Percentiles rank a stretch among this genome's conserved stretches.
phyloP scores from a whole-genome alignment of 2,888 invertebrate genomes.

The Cephus spinipes region DNA sequence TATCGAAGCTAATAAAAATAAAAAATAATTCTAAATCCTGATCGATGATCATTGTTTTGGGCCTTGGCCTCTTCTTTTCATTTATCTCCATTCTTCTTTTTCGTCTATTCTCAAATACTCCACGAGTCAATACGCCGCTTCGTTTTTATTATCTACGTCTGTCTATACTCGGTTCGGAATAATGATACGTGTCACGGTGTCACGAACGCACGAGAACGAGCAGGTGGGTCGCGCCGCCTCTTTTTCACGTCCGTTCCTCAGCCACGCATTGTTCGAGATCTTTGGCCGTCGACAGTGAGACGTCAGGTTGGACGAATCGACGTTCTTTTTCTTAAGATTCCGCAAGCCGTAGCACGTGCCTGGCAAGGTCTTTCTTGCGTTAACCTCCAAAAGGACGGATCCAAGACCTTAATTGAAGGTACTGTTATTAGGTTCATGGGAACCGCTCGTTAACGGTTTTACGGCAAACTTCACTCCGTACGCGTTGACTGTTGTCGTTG shows the following conservation, averaged over 20 bases:
- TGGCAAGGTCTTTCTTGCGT: background rate
- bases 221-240: background rate
- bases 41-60: background rate
- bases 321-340: background rate
- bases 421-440: background rate
- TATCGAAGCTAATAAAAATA: background rate
- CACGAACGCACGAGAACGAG: background rate
- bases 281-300: background rate
- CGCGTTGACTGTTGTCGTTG: background rate
- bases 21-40: background rate
- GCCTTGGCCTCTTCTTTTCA: background rate
- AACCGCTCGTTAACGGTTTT: background rate
- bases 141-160: background rate
- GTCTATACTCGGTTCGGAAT: background rate
- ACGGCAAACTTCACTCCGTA: background rate
- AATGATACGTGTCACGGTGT: background rate
- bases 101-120: background rate
- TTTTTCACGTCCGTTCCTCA: background rate
- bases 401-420: background rate
- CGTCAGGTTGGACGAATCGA: background rate
- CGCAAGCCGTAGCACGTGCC: background rate
- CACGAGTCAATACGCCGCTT: background rate
- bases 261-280: background rate
- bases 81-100: background rate
- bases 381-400: background rate